phyloP scores from a whole-genome alignment of 2,888 invertebrate genomes.

The Lomographa bimaculata region DNA sequence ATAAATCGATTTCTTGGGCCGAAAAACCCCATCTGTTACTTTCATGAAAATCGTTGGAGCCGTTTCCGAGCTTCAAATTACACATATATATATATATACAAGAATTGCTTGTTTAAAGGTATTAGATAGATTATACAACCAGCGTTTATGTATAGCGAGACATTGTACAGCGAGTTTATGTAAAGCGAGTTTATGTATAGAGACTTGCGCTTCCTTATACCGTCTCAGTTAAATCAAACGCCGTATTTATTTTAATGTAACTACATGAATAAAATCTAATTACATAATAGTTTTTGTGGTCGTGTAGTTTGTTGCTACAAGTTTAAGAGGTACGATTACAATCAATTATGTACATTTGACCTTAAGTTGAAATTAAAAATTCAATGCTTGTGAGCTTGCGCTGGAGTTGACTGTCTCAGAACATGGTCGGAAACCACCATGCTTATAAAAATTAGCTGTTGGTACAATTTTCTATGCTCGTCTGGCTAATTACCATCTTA shows the following conservation, averaged over 20 bases:
- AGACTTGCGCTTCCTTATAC: conserved; percentile 42
- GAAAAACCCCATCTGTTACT: too few relatives aligned
- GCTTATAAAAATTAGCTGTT: too few relatives aligned
- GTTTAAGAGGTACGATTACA: conserved; percentile 49
- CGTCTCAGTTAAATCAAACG: background rate
- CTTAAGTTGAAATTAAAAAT: conserved; percentile 51
- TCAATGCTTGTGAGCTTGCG: conserved; percentile 33
- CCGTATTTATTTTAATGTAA: conserved; percentile 38
- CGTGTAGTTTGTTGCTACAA: conserved; percentile 55
- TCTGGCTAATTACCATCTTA: too few relatives aligned
- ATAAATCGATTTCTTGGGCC: too few relatives aligned
- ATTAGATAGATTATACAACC: too few relatives aligned
- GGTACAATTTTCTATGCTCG: too few relatives aligned
- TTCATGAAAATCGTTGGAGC: too few relatives aligned
- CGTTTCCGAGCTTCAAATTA: too few relatives aligned
- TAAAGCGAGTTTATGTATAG: too few relatives aligned
- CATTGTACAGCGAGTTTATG: too few relatives aligned
- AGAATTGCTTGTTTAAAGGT: too few relatives aligned
- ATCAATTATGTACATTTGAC: conserved; percentile 52
- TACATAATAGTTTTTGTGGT: conserved; percentile 42
- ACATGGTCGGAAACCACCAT: background rate
- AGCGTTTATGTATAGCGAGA: conserved; percentile 40
- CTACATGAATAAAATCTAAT: conserved; percentile 47
- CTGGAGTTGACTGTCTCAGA: conserved; percentile 13
- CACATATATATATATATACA: conserved; percentile 21